Percentiles rank a stretch among this genome's conserved stretches.
phyloP scores from a whole-genome alignment of 1,140 invertebrate species.

The Potamilus streckersoni region DNA sequence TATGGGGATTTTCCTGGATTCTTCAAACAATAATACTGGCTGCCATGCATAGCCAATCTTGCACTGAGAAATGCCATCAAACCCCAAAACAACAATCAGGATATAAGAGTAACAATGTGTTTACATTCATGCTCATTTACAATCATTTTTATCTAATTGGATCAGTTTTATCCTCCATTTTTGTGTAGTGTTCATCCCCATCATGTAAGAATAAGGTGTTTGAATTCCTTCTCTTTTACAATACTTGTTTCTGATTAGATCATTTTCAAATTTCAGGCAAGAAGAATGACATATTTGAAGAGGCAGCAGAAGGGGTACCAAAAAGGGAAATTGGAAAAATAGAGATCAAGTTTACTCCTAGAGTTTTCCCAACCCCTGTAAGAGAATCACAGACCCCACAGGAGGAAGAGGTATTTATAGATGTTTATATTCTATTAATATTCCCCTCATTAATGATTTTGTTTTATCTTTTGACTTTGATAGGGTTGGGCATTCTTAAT shows the following conservation, averaged over 20 bases:
- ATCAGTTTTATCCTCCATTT: conserved; percentile 22
- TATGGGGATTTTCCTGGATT: too few relatives aligned
- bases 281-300: conserved; percentile 56
- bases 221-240: background rate
- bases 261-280: conserved; percentile 35
- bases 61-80: too few relatives aligned
- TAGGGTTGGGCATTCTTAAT: too few relatives aligned
- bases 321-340: conserved; percentile 72
- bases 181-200: conserved; percentile 6
- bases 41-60: too few relatives aligned
- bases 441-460: too few relatives aligned
- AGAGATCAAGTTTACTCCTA: conserved; percentile 79
- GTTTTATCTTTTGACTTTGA: too few relatives aligned
- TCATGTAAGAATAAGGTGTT: background rate
- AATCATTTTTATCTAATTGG: background rate
- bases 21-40: too few relatives aligned
- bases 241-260: background rate
- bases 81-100: too few relatives aligned
- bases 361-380: conserved; percentile 84
- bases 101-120: background rate
- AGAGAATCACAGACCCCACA: conserved; percentile 80
- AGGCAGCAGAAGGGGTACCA: conserved; percentile 38
- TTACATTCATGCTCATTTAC: background rate
- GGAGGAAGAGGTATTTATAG: conserved; percentile 76
- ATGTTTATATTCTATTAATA: too few relatives aligned